Evolutionary conservation across 1,140 invertebrate species (phyloP).

Genomic region (Temnothorax nylanderi): DNA sequence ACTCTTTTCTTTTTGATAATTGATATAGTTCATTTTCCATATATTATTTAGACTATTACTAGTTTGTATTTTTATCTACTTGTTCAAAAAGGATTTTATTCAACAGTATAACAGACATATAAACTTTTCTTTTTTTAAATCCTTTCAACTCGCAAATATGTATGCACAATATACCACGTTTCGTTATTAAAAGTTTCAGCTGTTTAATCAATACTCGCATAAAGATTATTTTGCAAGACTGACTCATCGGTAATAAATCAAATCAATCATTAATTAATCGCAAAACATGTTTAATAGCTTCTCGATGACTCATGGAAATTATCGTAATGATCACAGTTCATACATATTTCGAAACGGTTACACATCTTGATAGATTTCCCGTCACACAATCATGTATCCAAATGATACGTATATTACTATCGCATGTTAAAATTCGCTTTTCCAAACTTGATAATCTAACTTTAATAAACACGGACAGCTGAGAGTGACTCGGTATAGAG

Average conservation of each 20-base stretch:
- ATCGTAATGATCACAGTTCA: slow-evolving; percentile 21
- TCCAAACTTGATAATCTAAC: not conserved
- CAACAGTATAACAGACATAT: not conserved
- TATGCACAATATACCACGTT: not conserved
- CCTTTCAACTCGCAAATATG: not conserved
- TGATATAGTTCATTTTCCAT: not conserved
- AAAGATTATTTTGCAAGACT: slow-evolving; percentile 32
- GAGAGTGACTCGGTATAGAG: not conserved
- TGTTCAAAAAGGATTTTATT: not conserved
- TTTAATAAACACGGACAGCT: slow-evolving; percentile 3
- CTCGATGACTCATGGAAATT: slow-evolving; percentile 62
- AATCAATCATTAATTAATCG: slow-evolving; percentile 52
- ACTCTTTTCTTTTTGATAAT: not conserved
- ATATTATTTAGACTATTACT: not conserved
- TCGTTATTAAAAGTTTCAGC: not conserved
- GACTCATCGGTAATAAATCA: slow-evolving; percentile 59
- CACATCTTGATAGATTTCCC: slow-evolving; percentile 3
- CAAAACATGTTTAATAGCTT: slow-evolving; percentile 32
- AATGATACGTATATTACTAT: not conserved
- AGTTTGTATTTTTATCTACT: not conserved
- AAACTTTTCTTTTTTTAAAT: not conserved
- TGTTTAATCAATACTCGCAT: not conserved
- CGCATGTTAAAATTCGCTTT: not conserved
- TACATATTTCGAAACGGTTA: not conserved
- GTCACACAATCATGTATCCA: not conserved